Conservation (phyloP, 2,888 invertebrate genomes). For the Graphium colonna region DNA sequence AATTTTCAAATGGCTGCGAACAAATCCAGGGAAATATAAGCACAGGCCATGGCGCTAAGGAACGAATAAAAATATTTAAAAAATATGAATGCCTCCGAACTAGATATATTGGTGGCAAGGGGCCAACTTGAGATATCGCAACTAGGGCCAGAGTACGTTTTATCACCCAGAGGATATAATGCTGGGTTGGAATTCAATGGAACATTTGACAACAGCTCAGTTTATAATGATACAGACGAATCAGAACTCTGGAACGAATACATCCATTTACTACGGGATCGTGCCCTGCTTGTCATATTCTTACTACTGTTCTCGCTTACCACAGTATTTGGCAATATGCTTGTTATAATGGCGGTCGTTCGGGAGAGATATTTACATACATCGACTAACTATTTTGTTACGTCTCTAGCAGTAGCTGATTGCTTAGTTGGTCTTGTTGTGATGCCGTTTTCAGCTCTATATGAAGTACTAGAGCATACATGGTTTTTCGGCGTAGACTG, state of each 20-base stretch:
- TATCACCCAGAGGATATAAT: conserved; percentile 51
- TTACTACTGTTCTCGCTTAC: conserved; percentile 93
- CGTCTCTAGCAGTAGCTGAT: conserved; percentile 97
- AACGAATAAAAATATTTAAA: conserved; percentile 55
- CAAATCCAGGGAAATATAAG: conserved; percentile 73
- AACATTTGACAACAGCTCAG: conserved; percentile 51
- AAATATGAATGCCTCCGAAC: conserved; percentile 72
- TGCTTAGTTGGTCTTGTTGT: conserved; percentile 97
- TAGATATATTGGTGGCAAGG: conserved; percentile 63
- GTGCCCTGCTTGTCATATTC: conserved; percentile 88
- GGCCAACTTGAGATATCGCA: conserved; percentile 62
- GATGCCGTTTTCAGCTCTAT: conserved; percentile 97
- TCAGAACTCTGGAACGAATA: conserved; percentile 69
- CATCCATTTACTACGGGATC: conserved; percentile 79
- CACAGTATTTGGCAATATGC: conserved; percentile 96
- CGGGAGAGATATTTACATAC: conserved; percentile 96
- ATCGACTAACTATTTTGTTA: conserved; percentile 98
- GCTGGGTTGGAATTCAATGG: conserved; percentile 55
- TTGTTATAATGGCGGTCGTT: conserved; percentile 96
- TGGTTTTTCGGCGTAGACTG: conserved; percentile 97
- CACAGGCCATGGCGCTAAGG: conserved; percentile 68
- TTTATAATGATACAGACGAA: conserved; percentile 50
- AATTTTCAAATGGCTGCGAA: conserved; percentile 74
- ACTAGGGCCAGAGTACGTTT: conserved; percentile 55
- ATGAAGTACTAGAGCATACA: conserved; percentile 92